A percentile compares a stretch with the other conserved stretches of the same genome.
phyloP scores from a whole-genome alignment of 1,140 invertebrate genomes.

The Trachelipus rathkii region DNA sequence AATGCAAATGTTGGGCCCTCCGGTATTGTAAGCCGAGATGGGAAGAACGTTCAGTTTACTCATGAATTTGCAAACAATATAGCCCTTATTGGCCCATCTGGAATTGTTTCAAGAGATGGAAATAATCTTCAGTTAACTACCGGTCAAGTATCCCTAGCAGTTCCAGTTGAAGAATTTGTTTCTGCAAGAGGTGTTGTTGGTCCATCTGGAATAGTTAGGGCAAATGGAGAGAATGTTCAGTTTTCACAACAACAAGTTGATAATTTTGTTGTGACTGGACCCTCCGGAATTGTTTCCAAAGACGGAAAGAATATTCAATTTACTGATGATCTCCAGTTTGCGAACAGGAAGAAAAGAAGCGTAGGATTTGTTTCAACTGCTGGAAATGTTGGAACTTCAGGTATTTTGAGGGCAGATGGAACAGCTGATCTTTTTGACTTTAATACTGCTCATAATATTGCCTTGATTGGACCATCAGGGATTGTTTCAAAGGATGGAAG shows the following conservation, averaged over 20 bases:
- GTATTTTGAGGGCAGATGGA: slow-evolving; percentile 35
- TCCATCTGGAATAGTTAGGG: slow-evolving; percentile 34
- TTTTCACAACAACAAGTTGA: slow-evolving; percentile 32
- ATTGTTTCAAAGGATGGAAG: slow-evolving; percentile 25
- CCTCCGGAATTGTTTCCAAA: slow-evolving; percentile 39
- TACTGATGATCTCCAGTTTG: slow-evolving; percentile 18
- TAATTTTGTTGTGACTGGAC: slow-evolving; percentile 32
- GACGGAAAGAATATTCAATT: slow-evolving; percentile 36
- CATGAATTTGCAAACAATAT: slow-evolving; percentile 28
- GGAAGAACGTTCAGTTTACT: slow-evolving; percentile 26
- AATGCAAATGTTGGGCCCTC: slow-evolving; percentile 28
- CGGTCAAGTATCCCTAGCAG: slow-evolving; percentile 4
- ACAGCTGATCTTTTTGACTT: slow-evolving; percentile 25
- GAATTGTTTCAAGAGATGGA: slow-evolving; percentile 23
- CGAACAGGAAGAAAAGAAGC: slow-evolving; percentile 29
- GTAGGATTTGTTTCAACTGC: background rate
- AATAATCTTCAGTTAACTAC: slow-evolving; percentile 24
- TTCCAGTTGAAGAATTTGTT: slow-evolving; percentile 4
- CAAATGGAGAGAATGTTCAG: slow-evolving; percentile 35
- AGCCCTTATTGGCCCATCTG: slow-evolving; percentile 24
- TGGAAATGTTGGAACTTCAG: slow-evolving; percentile 30
- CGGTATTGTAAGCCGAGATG: slow-evolving; percentile 22
- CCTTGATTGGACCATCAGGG: slow-evolving; percentile 20
- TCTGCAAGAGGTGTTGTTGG: slow-evolving; percentile 21
- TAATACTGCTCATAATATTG: slow-evolving; percentile 28